phyloP scores from a whole-genome alignment of 53 echinoderm and acorn worm genomes.

The Paracentrotus lividus region DNA sequence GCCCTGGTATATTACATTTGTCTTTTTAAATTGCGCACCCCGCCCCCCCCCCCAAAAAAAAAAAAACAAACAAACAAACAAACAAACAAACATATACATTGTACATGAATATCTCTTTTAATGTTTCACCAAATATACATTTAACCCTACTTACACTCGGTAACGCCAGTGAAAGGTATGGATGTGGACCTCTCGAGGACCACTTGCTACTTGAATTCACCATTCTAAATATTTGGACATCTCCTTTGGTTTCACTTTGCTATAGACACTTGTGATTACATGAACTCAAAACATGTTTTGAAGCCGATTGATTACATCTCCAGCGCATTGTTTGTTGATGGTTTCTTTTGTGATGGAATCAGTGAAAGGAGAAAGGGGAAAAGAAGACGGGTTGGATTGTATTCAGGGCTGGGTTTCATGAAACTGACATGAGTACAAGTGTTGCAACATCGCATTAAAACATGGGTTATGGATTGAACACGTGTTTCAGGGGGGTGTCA shows the following conservation, averaged over 20 bases:
- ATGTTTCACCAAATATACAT: background rate
- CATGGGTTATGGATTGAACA: no score
- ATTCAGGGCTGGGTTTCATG: no score
- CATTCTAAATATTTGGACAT: slow-evolving; percentile 29
- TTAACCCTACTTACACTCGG: background rate
- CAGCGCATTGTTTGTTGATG: slow-evolving; percentile 54
- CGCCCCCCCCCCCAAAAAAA: no score
- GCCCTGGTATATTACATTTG: no score
- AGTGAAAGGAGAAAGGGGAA: background rate
- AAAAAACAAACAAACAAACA: no score
- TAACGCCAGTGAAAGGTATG: background rate
- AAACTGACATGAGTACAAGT: no score
- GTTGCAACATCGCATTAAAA: no score
- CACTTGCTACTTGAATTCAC: slow-evolving; percentile 32
- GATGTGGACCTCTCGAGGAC: slow-evolving; percentile 13
- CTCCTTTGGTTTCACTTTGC: slow-evolving; percentile 32
- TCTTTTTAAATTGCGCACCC: no score
- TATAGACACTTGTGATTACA: slow-evolving; percentile 39
- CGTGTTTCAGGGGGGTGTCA: no score
- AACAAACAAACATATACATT: background rate
- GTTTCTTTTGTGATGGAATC: background rate
- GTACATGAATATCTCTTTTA: background rate
- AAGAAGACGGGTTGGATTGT: no score
- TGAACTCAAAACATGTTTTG: slow-evolving; percentile 27
- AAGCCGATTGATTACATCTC: slow-evolving; percentile 29